Evolutionary conservation across 2,113 vertebrate genomes (phyloP), one percentile per base, ranked within the genome.

Genomic region (Dasypus novemcinctus): DNA sequence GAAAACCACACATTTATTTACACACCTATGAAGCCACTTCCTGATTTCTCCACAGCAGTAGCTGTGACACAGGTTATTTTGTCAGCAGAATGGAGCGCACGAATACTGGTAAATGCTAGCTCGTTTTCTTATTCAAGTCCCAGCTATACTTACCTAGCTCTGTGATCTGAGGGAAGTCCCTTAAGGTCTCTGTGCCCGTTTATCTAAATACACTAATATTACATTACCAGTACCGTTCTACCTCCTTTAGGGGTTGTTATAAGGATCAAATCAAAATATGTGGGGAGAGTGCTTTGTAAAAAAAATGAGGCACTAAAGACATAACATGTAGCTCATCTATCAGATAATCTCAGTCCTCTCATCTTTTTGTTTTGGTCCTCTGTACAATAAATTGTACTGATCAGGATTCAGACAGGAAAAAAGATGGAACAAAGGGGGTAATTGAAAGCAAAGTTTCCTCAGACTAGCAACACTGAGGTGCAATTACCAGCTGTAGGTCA

Each of bases 281-380:
- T 49, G 17, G 9, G 6, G 15, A 31, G 66, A 95, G 64, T 74
- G 36, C 11, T 68, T 86, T 81, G 49, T 64, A 81, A 93, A 96
- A 93, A 96, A 93, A 6, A 31, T 27, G 36, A 92, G 33, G 57
- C 54, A 71, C 59, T 87, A 43, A 95, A 95, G 46, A 49, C 23
- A 13, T 41, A 83, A 63, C 1, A 18, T 49, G 9, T 21, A 82
- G 66, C n/a, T 61, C 63, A 82, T 63, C 72, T 79, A 49, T 66
- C 31, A 86, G 43, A 57, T 76, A 68, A 74, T 83, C 20, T 59
- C 38, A 57, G 17, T 59, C 20, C 9, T 72, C 29, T 85, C 4
- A 52, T 29, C 8, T 10, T 61, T 41, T 41, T 33, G 46, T 27
- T 52, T 75, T 69, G 41, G 11, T 84, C 93, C 29, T 78, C 38